Conservation (phyloP, 64 coral and sea anemone genomes). For the Actinia tenebrosa region DNA sequence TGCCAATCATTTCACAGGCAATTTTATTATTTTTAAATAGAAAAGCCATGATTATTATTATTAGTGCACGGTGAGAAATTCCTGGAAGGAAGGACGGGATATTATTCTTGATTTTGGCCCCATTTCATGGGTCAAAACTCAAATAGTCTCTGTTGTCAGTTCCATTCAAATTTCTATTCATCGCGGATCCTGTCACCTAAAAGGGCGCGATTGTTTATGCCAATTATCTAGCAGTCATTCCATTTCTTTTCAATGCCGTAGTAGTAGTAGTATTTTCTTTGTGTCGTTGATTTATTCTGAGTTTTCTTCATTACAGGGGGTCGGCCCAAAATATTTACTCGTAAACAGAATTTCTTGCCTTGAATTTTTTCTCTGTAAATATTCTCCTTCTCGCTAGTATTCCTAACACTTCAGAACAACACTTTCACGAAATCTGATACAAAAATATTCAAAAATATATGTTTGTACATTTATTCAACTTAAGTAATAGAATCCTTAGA, state of each 20-base stretch:
- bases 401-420: too few relatives aligned
- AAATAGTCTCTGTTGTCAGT: background rate
- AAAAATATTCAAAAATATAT: too few relatives aligned
- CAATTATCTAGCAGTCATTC: background rate
- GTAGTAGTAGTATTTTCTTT: background rate
- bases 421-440: too few relatives aligned
- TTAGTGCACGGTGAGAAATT: background rate
- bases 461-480: too few relatives aligned
- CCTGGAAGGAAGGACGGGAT: background rate
- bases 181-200: background rate
- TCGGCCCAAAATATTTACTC: background rate
- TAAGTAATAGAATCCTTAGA: too few relatives aligned
- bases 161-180: background rate
- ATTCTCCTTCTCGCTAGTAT: too few relatives aligned
- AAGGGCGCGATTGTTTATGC: background rate
- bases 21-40: slow-evolving; percentile 6
- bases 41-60: background rate
- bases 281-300: background rate
- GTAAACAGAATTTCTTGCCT: too few relatives aligned
- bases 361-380: too few relatives aligned
- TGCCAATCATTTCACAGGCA: background rate
- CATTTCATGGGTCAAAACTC: background rate
- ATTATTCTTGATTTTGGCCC: background rate
- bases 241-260: background rate
- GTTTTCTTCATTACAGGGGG: background rate